Evolutionary conservation across 2,888 invertebrate species (phyloP).

Genomic region (Hyppa rectilinea): DNA sequence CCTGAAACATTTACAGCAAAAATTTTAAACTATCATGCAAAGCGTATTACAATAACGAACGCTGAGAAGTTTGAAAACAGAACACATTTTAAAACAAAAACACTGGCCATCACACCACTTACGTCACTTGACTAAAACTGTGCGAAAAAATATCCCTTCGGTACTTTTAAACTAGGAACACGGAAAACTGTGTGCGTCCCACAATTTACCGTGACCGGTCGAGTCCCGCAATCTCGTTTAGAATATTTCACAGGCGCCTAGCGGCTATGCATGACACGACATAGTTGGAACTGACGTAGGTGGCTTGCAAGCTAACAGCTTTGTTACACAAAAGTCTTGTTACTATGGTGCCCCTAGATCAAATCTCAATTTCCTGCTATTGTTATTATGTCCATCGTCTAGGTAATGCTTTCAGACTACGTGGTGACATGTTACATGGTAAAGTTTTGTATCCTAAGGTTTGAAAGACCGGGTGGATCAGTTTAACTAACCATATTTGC

Average conservation of each 20-base stretch:
- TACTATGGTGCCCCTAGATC: conserved; percentile 27
- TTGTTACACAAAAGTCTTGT: conserved; percentile 42
- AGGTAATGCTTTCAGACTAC: not conserved
- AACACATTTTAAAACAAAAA: not conserved
- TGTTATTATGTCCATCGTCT: not conserved
- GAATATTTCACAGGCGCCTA: conserved; percentile 49
- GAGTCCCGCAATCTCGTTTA: conserved; percentile 55
- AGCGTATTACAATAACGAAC: not conserved
- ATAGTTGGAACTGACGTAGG: conserved; percentile 44
- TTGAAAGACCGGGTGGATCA: not conserved
- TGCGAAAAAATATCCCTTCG: conserved; percentile 25
- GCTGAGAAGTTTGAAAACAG: not conserved
- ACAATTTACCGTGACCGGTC: conserved; percentile 49
- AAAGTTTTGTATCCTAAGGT: not conserved
- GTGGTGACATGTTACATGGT: too few relatives aligned
- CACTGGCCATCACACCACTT: not conserved
- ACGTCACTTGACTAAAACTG: conserved; percentile 16
- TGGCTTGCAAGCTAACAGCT: conserved; percentile 42
- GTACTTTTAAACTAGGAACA: conserved; percentile 13
- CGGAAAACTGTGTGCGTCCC: conserved; percentile 18
- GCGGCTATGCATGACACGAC: conserved; percentile 49
- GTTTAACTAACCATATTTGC: not conserved
- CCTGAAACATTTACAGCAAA: not conserved
- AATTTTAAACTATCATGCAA: not conserved
- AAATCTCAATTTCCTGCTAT: conserved; percentile 24